Conservation (phyloP, 2,888 invertebrate genomes). For the Cheilosia grossa region DNA sequence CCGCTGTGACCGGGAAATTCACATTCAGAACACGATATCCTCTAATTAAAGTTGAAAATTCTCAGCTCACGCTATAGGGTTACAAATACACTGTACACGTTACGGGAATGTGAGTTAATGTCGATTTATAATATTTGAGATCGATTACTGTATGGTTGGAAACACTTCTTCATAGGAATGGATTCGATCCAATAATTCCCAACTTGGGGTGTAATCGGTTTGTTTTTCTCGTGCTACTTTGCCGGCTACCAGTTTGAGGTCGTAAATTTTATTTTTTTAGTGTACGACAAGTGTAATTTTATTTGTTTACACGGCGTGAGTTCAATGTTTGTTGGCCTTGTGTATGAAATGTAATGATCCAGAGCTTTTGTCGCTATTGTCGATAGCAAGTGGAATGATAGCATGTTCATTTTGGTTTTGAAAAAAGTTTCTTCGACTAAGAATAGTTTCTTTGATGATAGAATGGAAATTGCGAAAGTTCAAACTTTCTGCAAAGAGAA, state of each 20-base stretch:
- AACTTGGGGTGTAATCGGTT: conserved; percentile 16
- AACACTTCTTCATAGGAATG: conserved; percentile 6
- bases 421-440: too few species aligned
- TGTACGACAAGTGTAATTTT: background rate
- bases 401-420: too few species aligned
- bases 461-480: too few species aligned
- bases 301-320: background rate
- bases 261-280: background rate
- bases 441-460: too few species aligned
- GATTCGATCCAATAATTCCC: conserved; percentile 5
- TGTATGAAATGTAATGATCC: too few species aligned
- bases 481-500: too few species aligned
- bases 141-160: conserved; percentile 9
- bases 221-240: background rate
- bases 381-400: too few species aligned
- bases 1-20: conserved; percentile 12
- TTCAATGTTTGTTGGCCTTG: background rate
- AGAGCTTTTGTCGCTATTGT: too few species aligned
- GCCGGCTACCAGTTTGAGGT: background rate
- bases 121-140: conserved; percentile 5
- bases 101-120: conserved; percentile 23
- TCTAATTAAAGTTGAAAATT: conserved; percentile 41
- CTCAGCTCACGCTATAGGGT: conserved; percentile 14
- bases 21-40: conserved; percentile 40
- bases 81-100: background rate